Base-by-base conservation (phyloP, 2,888 invertebrate genomes). In the Scrobipalpa costella region DNA sequence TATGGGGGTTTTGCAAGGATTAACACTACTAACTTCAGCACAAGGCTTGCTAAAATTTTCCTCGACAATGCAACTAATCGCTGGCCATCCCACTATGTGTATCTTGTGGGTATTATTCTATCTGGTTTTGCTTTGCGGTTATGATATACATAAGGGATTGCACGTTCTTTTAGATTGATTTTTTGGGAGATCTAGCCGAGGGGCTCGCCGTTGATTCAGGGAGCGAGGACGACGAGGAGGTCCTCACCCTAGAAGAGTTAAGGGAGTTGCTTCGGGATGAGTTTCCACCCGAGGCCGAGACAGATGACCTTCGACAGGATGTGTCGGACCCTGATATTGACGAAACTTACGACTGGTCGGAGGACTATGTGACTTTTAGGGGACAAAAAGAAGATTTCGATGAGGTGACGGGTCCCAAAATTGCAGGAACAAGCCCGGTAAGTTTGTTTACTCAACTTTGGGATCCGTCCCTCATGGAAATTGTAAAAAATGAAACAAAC, bases 161-260 rank as follows among this genome's bases (percentile, higher is more conserved):
- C 40, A 40, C n/a, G 40, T 2, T 40, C 3, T n/a, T 40, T 40
- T 40, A 40, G 40, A 40, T 40, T 13, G 55, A 55, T 27, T 8
- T 55, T 2, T 55, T 55, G 19, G 55, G 17, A 13, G 13, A 3
- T 19, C 27, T 55, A 9, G 55, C 55, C 3, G 55, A 6, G 1
- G 27, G 11, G 1, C 33, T 55, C 0, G 27, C 55, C 2, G 55
- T 55, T 0, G 55, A 55, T 33, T 55, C 55, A 8, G 55, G 55
- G 7, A 55, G 55, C 27, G 55, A 55, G 27, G 55, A 55, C 21
- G 55, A 55, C 9, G 27, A 55, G 13, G 55, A 27, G 11, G 21
- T 27, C 13, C 1, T 27, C 27, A 27, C 27, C 17, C 13, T 21
- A 19, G 55, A 55, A n/a, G 27, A 55, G 33, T 8, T 55, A 19